These are phyloP conservation scores for Equus quagga DNA, from an alignment of 2,113 vertebrate genomes.

Conservation along the genomic window DNA sequence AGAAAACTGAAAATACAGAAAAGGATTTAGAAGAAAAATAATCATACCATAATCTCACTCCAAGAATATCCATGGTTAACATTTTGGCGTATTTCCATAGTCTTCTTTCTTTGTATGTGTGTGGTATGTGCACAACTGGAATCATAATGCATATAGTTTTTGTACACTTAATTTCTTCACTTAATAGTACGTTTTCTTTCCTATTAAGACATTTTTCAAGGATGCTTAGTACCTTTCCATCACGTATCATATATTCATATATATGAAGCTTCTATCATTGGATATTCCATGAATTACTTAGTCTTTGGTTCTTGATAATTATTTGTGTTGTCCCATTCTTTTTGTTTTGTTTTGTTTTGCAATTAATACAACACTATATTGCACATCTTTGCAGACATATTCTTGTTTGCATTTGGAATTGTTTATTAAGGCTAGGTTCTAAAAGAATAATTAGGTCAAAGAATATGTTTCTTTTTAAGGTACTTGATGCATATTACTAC, in stretches of 20 bases:
- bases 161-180: neutral
- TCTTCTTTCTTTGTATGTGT: neutral
- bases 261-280: neutral
- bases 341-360: neutral
- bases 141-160: neutral
- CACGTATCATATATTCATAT: neutral
- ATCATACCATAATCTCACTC: neutral
- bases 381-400: neutral
- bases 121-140: neutral
- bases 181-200: neutral
- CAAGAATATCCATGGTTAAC: neutral
- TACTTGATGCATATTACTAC: neutral
- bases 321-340: neutral
- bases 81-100: neutral
- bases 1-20: neutral
- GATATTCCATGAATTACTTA: neutral
- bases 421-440: neutral
- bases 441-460: neutral
- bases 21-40: neutral
- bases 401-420: neutral
- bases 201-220: slow-evolving; percentile 17
- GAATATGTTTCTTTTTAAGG: neutral
- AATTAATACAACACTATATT: neutral
- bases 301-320: neutral
- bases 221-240: neutral